Conservation (phyloP, 1,140 invertebrate species). For the Drosophila ambigua region DNA sequence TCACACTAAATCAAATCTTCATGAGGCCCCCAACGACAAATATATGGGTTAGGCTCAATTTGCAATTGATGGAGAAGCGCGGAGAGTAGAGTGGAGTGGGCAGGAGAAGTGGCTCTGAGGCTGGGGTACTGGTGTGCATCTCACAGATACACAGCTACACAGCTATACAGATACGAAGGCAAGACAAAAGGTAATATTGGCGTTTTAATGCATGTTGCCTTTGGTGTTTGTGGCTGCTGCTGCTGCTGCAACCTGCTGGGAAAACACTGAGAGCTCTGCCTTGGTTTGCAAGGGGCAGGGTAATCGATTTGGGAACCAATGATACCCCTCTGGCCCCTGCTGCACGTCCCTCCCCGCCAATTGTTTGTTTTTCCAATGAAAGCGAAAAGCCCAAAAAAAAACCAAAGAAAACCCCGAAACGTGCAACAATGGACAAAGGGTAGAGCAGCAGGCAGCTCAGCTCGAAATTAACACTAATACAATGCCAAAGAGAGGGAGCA, state of each 20-base stretch:
- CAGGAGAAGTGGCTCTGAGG: slow-evolving; percentile 8
- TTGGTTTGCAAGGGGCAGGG: slow-evolving; percentile 56
- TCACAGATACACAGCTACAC: slow-evolving; percentile 2
- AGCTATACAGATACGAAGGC: slow-evolving; percentile 53
- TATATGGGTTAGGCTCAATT: slow-evolving; percentile 83
- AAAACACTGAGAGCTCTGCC: slow-evolving; percentile 58
- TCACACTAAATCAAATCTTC: slow-evolving; percentile 81
- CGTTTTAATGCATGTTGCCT: slow-evolving; percentile 69
- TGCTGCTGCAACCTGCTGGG: slow-evolving; percentile 73
- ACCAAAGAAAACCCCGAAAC: slow-evolving; percentile 31
- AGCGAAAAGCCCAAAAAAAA: slow-evolving; percentile 55
- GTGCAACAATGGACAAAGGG: slow-evolving; percentile 62
- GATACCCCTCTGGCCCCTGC: slow-evolving; percentile 5
- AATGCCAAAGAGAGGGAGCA: slow-evolving; percentile 34
- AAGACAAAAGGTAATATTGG: slow-evolving; percentile 60
- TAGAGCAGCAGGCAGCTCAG: slow-evolving; percentile 48
- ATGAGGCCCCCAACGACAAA: slow-evolving; percentile 72
- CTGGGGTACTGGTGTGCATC: slow-evolving; percentile 38
- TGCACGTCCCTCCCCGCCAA: slow-evolving; percentile 3
- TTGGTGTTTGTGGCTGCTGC: slow-evolving; percentile 51
- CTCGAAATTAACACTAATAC: slow-evolving; percentile 75
- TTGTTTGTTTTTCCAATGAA: slow-evolving; percentile 63
- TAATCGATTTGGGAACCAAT: slow-evolving; percentile 70
- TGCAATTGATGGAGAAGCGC: slow-evolving; percentile 25
- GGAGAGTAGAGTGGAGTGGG: neutral